Evolutionary conservation across 2,113 vertebrate species (phyloP), one percentile per base, ranked within the genome.

Genomic region (Eulacestoma nigropectus): DNA sequence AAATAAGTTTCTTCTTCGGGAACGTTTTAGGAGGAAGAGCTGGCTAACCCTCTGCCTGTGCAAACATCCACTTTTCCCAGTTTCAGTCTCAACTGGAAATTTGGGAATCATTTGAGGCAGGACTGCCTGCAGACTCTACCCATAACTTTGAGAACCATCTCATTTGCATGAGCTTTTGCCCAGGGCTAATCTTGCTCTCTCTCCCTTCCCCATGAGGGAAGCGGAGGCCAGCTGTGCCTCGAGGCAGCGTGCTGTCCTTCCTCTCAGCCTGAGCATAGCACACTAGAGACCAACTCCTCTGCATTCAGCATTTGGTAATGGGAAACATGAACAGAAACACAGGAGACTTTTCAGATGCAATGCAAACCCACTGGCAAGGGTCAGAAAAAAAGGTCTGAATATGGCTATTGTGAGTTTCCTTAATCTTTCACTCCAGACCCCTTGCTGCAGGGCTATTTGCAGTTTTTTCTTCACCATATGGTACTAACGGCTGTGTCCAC

Each of bases 191-290:
- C 44, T 75, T 69, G 15, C 25, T 90, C n/a, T 77, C 26, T 16
- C 18, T 89, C 26, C 52, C n/a, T 47, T 77, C 27, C 35, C 35
- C 4, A 1, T 0, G 37, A 62, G 0, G 1, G 46, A 2, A 23
- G 33, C 4, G 9, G 35, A 59, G 25, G 17, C 35, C 87, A 93
- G 47, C 60, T 69, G 42, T 87, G 57, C 57, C 74, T 69, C 49
- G 49, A 68, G 74, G 32, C 60, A 26, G n/a, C 1, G 0, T 16
- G 39, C 20, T 79, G 53, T 79, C 27, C 52, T 30, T 59, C 41
- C 57, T 60, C 41, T 82, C 25, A 64, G 41, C n/a, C 37, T 23
- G 13, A 49, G 76, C 44, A 60, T 30, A 76, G 79, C 44, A 44
- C 41, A 26, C 49, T 5, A 26, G 62, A 64, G 70, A 79, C 46